phyloP scores from a whole-genome alignment of 2,888 invertebrate genomes.

The Epinotia ramella region DNA sequence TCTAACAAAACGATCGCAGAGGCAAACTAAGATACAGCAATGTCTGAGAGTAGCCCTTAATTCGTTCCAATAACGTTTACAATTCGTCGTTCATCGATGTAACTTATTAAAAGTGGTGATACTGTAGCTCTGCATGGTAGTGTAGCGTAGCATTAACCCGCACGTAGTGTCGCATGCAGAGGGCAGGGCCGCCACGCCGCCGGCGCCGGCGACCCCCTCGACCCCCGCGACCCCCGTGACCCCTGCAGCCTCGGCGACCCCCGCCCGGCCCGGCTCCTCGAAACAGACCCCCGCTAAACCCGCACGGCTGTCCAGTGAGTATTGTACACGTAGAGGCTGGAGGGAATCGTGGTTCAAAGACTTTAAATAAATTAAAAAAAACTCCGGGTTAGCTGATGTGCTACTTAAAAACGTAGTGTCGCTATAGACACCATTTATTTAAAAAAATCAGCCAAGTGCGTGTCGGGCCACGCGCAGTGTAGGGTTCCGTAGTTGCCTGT shows the following conservation, averaged over 20 bases:
- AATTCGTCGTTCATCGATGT: not conserved
- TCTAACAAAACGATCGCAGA: too few relatives aligned
- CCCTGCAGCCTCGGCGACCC: constrained; percentile 48
- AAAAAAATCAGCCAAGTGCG: not conserved
- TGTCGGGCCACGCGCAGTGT: too few relatives aligned
- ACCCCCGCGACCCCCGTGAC: constrained; percentile 48
- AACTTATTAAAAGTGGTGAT: not conserved
- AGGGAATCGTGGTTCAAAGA: constrained; percentile 29
- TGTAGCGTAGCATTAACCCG: constrained; percentile 70
- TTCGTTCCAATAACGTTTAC: not conserved
- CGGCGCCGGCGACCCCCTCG: constrained; percentile 40
- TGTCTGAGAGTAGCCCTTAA: not conserved
- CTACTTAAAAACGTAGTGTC: too few relatives aligned
- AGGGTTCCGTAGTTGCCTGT: too few relatives aligned
- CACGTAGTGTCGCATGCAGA: constrained; percentile 84
- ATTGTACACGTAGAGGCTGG: constrained; percentile 53
- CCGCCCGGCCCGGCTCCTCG: constrained; percentile 65
- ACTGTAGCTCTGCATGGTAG: constrained; percentile 17
- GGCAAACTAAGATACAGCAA: too few relatives aligned
- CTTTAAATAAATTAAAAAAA: not conserved
- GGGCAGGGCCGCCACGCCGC: constrained; percentile 58
- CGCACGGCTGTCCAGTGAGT: constrained; percentile 81
- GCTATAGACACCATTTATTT: not conserved
- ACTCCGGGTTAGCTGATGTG: not conserved
- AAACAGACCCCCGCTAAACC: constrained; percentile 79